A percentile compares a stretch with the other conserved stretches of the same genome.
phyloP scores from a whole-genome alignment of 2,797 vertebrate species.

The Simalia tracyae region DNA sequence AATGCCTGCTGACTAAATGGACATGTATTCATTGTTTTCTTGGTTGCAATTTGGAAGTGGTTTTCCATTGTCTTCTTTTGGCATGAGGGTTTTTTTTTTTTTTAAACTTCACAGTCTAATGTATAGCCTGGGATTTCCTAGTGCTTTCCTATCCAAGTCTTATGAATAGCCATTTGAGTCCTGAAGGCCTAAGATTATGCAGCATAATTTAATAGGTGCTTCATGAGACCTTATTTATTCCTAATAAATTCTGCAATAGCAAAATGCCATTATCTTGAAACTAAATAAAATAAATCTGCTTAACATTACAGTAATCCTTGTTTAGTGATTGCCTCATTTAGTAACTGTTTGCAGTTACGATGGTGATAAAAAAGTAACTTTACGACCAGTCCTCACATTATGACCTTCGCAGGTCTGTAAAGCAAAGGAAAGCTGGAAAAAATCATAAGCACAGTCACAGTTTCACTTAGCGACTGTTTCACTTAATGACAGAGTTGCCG shows the following conservation, averaged over 20 bases:
- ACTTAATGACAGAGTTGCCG: background rate
- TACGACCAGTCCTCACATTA: background rate
- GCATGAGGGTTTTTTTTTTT: background rate
- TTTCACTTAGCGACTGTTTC: background rate
- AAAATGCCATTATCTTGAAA: conserved; percentile 1
- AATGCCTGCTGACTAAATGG: background rate
- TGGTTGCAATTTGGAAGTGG: background rate
- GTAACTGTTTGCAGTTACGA: background rate
- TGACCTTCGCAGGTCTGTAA: background rate
- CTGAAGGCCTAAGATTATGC: no score
- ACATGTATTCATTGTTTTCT: background rate
- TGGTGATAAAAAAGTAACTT: background rate
- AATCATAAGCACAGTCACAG: background rate
- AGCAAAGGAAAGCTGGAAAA: background rate
- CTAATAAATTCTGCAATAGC: background rate
- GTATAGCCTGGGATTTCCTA: background rate
- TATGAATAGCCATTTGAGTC: no score
- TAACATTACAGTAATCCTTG: background rate
- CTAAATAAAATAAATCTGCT: background rate
- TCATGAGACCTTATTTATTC: background rate
- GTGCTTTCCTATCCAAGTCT: background rate
- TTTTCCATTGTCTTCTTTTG: background rate
- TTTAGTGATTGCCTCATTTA: background rate
- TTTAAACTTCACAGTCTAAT: background rate
- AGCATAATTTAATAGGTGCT: no score